Evolutionary conservation across 2,888 invertebrate genomes (phyloP), one percentile per base, ranked within the genome.

Genomic region (Tricholauxania praeusta): DNA sequence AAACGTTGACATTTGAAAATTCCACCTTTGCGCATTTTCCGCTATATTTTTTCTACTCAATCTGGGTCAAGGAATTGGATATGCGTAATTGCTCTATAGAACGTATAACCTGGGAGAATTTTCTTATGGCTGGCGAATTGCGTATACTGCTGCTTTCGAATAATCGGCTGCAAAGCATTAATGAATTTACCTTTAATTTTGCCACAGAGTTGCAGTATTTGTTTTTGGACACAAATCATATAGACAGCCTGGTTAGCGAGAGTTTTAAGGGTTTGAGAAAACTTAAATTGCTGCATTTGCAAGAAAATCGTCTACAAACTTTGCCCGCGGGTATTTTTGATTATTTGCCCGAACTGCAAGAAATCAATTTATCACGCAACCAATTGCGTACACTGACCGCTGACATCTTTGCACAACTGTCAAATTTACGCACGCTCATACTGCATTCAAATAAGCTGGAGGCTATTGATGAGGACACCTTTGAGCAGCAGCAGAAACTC

Each of bases 1-100:
- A 71, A 6, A 47, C 78, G 1, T 59, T 84, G 7, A 74, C 78
- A 7, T 82, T 86, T 64, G 75, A 79, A 48, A 79, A 83, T 48
- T 81, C 84, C 0, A 81, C 80, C 7, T 85, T 86, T 71, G 66
- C 77, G 0, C 79, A 82, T 70, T 86, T 85, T 48, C 85, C 85
- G 4, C 68, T 84, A 49, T 78, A 84, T 62, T 75, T 86, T 5
- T 84, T 86, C 69, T 80, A 82, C 63, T 73, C 81, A 2, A 71
- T 85, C 73, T 72, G 78, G 19, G 67, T 85, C 1, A 75, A 78
- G 4, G 85, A 85, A 49, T 52, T 86, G 77, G 85, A 86, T 57
- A 82, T 86, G 77, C 79, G 85, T 1, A 76, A 80, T 19, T 85
- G 84, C 32, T 75, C 79, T 7, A 75, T 86, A 3, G 74, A 79